Evolutionary conservation across 1,140 invertebrate genomes (phyloP), one percentile per base, ranked within the genome.

Genomic region (Zaprionus inermis): DNA sequence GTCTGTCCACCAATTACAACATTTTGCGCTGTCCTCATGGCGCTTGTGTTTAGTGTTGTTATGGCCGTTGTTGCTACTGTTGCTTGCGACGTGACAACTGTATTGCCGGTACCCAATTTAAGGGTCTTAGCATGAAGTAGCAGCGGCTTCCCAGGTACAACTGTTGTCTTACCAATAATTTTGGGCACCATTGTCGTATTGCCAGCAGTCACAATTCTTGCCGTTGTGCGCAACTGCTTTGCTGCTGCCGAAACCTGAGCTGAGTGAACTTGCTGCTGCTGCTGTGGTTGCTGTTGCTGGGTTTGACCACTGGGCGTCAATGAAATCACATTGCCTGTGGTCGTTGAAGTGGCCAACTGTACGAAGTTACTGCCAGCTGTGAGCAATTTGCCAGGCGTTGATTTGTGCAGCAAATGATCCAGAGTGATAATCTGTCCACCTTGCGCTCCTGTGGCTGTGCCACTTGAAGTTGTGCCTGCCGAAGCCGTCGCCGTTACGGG

Each of bases 371-470:
- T 83, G 12, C 77, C 69, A 10, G 72, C 11, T 4, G 57, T 34
- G 0, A 86, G 24, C 36, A 59, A 61, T 34, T 78, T 75, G 3
- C 64, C 57, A 32, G 92, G 90, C 72, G 60, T 71, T 70, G 92
- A 91, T 63, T 95, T 95, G 3, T 94, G 94, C 5, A 95, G 76
- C 14, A 96, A 78, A 92, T 93, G 95, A 79, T 95, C 95, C n/a
- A 96, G 93, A 0, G 95, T 95, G 10, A 96, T 94, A 5, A 96
- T 93, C 66, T 96, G 95, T 1, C 94, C 94, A 2, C 94, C 93
- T 18, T 73, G 70, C 30, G 79, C 51, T 28, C 41, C 32, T 70
- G 74, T 49, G 20, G 54, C 11, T 10, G 61, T 57, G 32, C 56
- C 63, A n/a, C 30, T 69, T 12, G 57, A 59, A 7, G 51, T 32